phyloP scores from a whole-genome alignment of 2,113 vertebrate genomes.

The Megalops atlanticus region DNA sequence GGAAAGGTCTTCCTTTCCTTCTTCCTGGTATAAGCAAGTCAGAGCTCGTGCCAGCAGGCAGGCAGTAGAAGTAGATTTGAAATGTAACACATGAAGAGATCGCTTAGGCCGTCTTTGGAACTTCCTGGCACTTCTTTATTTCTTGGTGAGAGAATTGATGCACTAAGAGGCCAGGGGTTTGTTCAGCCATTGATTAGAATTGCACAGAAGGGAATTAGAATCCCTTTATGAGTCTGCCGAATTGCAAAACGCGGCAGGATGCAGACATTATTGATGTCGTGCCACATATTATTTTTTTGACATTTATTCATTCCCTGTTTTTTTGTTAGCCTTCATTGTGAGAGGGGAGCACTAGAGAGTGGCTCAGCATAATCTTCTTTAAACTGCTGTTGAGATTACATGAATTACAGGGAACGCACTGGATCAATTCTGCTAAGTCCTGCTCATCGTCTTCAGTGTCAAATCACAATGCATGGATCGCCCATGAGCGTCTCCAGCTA shows the following conservation, averaged over 20 bases:
- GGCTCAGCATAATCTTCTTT: constrained; percentile 23
- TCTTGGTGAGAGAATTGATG: not conserved
- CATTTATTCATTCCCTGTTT: not conserved
- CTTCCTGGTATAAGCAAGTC: not conserved
- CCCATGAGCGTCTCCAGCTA: not conserved
- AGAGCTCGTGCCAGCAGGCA: not conserved
- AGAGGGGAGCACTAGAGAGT: not conserved
- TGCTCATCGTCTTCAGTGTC: not conserved
- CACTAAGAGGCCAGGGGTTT: not conserved
- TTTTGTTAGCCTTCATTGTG: constrained; percentile 4
- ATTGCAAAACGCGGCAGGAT: not conserved
- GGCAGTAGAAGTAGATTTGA: not conserved
- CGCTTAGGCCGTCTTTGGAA: not conserved
- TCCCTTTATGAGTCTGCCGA: not conserved
- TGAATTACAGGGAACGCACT: not conserved
- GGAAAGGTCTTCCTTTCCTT: not conserved
- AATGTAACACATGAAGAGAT: not conserved
- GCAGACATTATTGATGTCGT: not conserved
- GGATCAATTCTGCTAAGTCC: constrained; percentile 4
- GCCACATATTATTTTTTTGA: not conserved
- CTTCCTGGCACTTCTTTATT: not conserved
- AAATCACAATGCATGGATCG: not conserved
- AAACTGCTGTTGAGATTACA: constrained; percentile 20
- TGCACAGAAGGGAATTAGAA: not conserved
- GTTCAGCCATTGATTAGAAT: not conserved